Conservation (phyloP, 2,113 vertebrate species). For the Strix aluco region DNA sequence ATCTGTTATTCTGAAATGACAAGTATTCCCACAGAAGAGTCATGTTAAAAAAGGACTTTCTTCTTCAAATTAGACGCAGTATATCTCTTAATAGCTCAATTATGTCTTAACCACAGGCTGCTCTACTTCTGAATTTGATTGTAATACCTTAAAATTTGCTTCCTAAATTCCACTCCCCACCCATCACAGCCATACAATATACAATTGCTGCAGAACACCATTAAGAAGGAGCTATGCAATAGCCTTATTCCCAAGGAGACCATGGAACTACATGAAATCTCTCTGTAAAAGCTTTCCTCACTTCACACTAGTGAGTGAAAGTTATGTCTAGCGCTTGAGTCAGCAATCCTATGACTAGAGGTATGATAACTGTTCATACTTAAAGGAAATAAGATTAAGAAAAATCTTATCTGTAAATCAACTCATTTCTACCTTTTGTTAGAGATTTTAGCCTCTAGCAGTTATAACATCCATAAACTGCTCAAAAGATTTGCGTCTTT, state of each 20-base stretch:
- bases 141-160: rapidly evolving
- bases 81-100: neutral
- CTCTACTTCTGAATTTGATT: neutral
- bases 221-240: neutral
- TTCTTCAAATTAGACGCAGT: neutral
- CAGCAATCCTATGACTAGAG: neutral
- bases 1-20: slow-evolving; percentile 87
- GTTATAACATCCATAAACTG: neutral
- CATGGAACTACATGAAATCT: too few species aligned
- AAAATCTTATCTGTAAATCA: too few species aligned
- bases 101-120: neutral
- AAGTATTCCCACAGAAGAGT: neutral
- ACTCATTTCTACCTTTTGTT: neutral
- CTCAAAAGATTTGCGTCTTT: neutral
- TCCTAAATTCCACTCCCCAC: neutral
- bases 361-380: too few species aligned
- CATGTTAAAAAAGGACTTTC: neutral
- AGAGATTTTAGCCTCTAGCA: neutral
- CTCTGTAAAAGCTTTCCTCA: too few species aligned
- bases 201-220: neutral
- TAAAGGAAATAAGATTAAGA: neutral
- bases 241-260: neutral
- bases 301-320: neutral
- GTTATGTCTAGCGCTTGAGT: too few species aligned
- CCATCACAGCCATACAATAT: neutral